phyloP scores from a whole-genome alignment of 2,888 invertebrate genomes.

The Dyspetes luteomarginatus region DNA sequence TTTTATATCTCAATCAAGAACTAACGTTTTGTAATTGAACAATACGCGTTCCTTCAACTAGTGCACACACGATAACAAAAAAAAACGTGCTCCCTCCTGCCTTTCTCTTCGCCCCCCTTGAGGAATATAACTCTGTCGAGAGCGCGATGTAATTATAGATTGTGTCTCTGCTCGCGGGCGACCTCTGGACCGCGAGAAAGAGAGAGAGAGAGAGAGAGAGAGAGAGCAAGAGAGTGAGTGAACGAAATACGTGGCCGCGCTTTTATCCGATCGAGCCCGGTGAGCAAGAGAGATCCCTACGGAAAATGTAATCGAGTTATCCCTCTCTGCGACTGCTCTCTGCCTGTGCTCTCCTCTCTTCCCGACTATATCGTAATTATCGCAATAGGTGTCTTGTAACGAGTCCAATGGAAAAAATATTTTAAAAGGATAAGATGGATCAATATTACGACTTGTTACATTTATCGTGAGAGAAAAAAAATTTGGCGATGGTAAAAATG shows the following conservation, averaged over 20 bases:
- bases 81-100: background rate
- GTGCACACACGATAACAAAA: slow-evolving; percentile 17
- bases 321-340: slow-evolving; percentile 7
- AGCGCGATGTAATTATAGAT: slow-evolving; percentile 81
- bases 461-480: slow-evolving; percentile 12
- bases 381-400: slow-evolving; percentile 12
- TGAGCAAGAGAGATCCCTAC: slow-evolving; percentile 20
- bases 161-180: slow-evolving; percentile 75
- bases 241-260: slow-evolving; percentile 21
- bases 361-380: slow-evolving; percentile 50
- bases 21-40: slow-evolving; percentile 36
- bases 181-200: slow-evolving; percentile 56
- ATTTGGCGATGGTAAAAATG: slow-evolving; percentile 34
- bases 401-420: slow-evolving; percentile 8
- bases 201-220: slow-evolving; percentile 7
- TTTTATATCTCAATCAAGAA: background rate
- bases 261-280: slow-evolving; percentile 62
- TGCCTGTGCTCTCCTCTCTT: slow-evolving; percentile 11
- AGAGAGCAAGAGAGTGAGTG: slow-evolving; percentile 53
- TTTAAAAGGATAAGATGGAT: slow-evolving; percentile 21
- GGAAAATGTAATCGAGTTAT: slow-evolving; percentile 59
- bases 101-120: background rate
- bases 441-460: slow-evolving; percentile 17
- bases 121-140: slow-evolving; percentile 57
- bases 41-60: slow-evolving; percentile 23